phyloP scores from a whole-genome alignment of 2,113 vertebrate species.

The Oostethus manadensis region DNA sequence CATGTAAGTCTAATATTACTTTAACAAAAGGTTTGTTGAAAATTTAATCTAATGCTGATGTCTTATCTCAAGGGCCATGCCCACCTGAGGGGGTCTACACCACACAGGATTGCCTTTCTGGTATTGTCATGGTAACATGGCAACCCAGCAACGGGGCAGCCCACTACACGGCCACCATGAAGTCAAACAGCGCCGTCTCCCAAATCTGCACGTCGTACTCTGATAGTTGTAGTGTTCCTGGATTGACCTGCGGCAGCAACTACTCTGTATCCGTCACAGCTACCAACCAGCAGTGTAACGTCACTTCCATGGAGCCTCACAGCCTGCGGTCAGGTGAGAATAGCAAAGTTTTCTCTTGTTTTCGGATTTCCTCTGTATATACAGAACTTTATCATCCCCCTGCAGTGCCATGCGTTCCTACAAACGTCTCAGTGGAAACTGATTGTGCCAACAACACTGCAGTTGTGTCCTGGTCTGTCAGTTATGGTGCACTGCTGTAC shows the following conservation, averaged over 20 bases:
- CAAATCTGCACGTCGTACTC: conserved; percentile 32
- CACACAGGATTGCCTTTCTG: conserved; percentile 44
- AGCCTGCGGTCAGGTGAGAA: conserved; percentile 51
- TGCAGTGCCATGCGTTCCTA: conserved; percentile 63
- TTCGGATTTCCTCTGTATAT: no score
- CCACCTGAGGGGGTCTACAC: conserved; percentile 24
- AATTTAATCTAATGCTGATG: background rate
- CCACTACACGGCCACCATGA: conserved; percentile 36
- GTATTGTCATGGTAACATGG: conserved; percentile 41
- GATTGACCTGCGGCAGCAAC: conserved; percentile 56
- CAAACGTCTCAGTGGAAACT: conserved; percentile 34
- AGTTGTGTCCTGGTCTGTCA: conserved; percentile 57
- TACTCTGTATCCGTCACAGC: conserved; percentile 59
- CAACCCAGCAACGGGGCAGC: conserved; percentile 34
- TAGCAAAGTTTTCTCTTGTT: background rate
- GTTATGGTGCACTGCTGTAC: conserved; percentile 49
- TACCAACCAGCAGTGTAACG: conserved; percentile 48
- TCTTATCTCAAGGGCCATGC: conserved; percentile 49
- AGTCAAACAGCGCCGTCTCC: conserved; percentile 23
- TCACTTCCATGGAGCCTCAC: conserved; percentile 13
- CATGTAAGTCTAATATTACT: conserved; percentile 41
- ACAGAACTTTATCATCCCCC: background rate
- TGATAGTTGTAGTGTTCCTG: conserved; percentile 28
- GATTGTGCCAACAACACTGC: conserved; percentile 55
- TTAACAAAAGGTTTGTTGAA: no score